Percentiles rank a stretch among this genome's conserved stretches.
Conservation (phyloP, 2,888 invertebrate genomes). For the Subacronicta megacephala region DNA sequence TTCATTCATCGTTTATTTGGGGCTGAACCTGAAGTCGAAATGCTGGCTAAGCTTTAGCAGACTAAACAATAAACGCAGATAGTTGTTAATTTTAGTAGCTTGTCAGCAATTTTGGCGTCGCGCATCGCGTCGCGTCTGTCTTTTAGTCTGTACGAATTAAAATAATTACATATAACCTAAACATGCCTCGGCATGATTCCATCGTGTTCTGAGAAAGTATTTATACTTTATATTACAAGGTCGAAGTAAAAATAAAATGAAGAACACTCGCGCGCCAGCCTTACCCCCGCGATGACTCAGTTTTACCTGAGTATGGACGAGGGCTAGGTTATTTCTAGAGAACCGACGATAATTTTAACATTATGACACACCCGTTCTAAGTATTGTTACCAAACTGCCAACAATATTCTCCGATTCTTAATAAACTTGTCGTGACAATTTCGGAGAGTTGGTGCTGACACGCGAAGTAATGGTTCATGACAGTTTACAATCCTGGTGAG, state of each 20-base stretch:
- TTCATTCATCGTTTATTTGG: neutral
- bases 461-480: constrained; percentile 1
- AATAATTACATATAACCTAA: constrained; percentile 37
- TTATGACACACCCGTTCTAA: constrained; percentile 66
- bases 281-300: constrained; percentile 65
- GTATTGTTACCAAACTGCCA: constrained; percentile 52
- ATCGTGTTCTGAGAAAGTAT: constrained; percentile 57
- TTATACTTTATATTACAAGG: constrained; percentile 59
- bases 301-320: constrained; percentile 61
- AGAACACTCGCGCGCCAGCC: constrained; percentile 52
- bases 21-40: neutral
- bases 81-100: constrained; percentile 23
- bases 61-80: constrained; percentile 17
- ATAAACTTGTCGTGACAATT: constrained; percentile 9
- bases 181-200: constrained; percentile 43
- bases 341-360: constrained; percentile 65
- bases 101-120: constrained; percentile 25
- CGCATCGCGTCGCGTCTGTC: constrained; percentile 29
- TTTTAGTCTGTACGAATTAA: constrained; percentile 37
- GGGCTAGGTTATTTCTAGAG: constrained; percentile 70
- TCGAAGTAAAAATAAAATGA: constrained; percentile 60
- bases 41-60: constrained; percentile 9
- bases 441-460: constrained; percentile 6
- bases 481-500: constrained; percentile 1
- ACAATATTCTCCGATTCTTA: constrained; percentile 49